Evolutionary conservation across 2,888 invertebrate species (phyloP).

Genomic region (Sarcophaga caerulescens): DNA sequence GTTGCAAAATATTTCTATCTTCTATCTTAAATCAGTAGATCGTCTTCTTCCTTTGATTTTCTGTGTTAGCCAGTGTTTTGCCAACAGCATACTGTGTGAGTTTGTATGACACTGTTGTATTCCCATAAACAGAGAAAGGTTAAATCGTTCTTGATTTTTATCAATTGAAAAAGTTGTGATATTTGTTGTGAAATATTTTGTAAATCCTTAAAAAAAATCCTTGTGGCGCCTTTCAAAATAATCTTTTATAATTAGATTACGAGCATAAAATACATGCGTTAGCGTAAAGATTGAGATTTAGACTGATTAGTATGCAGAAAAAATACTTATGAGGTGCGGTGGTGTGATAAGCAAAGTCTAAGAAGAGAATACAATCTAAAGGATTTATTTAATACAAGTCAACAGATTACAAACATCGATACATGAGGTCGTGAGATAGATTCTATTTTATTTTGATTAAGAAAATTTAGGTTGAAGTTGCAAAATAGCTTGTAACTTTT

Average conservation of each 20-base stretch:
- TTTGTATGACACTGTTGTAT: not conserved
- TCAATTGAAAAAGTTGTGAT: constrained; percentile 58
- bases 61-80: constrained; percentile 57
- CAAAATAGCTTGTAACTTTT: no score
- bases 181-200: constrained; percentile 59
- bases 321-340: no score
- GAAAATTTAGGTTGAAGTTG: no score
- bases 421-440: no score
- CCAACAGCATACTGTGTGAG: constrained; percentile 34
- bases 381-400: no score
- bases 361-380: no score
- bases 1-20: constrained; percentile 56
- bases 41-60: not conserved
- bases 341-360: no score
- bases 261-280: not conserved
- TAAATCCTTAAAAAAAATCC: constrained; percentile 28
- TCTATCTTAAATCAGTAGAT: constrained; percentile 54
- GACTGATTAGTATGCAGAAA: no score
- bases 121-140: not conserved
- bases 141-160: constrained; percentile 48
- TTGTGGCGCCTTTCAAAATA: constrained; percentile 60
- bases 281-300: no score
- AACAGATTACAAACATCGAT: no score
- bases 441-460: no score
- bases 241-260: not conserved